Percentiles rank a stretch among this genome's conserved stretches.
Evolutionary conservation across 2,113 vertebrate species (phyloP).

Genomic region (Axis porcinus): DNA sequence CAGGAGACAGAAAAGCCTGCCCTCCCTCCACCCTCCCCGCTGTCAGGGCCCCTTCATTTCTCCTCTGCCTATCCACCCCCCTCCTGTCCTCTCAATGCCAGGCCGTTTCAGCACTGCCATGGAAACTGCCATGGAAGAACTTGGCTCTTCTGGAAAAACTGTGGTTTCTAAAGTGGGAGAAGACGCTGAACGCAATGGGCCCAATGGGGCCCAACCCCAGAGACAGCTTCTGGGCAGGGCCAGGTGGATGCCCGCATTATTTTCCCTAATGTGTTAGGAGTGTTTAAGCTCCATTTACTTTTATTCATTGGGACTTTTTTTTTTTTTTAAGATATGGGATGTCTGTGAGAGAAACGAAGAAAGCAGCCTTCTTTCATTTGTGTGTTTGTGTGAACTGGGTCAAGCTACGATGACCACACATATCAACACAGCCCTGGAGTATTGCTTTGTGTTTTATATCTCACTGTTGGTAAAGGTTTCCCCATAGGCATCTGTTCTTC

Average conservation of each 20-base stretch:
- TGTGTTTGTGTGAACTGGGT: not conserved
- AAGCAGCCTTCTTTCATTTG: not conserved
- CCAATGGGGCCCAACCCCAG: not conserved
- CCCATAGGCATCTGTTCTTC: not conserved
- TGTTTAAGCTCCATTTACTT: not conserved
- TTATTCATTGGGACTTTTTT: not conserved
- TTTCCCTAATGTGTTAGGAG: not conserved
- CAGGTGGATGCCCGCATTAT: not conserved
- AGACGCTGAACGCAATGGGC: not conserved
- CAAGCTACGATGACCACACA: not conserved
- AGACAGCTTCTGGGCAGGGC: not conserved
- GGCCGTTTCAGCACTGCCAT: not conserved
- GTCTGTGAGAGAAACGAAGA: not conserved
- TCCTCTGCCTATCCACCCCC: not conserved
- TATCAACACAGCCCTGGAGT: not conserved
- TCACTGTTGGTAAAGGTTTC: not conserved
- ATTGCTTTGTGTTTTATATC: not conserved
- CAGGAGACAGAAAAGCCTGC: not conserved
- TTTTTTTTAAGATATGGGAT: not conserved
- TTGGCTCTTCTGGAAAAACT: not conserved
- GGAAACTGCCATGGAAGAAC: not conserved
- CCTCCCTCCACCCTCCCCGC: not conserved
- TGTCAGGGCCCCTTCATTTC: slow-evolving; percentile 1
- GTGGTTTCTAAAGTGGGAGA: not conserved
- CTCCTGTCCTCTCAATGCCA: not conserved